These are phyloP conservation scores for Ptychadena robeensis DNA, from an alignment of 2,797 vertebrate species.

Conservation along the genomic window DNA sequence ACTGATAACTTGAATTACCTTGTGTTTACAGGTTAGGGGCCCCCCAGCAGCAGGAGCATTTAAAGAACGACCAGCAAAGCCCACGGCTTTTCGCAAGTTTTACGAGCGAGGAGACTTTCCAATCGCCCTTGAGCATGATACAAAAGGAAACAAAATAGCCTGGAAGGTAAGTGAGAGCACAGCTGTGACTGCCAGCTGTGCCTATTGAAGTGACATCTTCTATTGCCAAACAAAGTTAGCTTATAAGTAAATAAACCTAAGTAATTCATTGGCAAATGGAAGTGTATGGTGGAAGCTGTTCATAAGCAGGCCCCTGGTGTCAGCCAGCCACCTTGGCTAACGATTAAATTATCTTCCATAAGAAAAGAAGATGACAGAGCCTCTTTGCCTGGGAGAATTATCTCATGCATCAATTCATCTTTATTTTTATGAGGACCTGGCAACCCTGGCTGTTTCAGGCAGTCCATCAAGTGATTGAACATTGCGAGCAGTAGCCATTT, in stretches of 20 bases:
- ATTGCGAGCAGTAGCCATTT: constrained; percentile 72
- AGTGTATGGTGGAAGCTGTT: constrained; percentile 63
- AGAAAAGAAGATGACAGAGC: constrained; percentile 76
- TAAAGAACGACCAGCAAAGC: constrained; percentile 84
- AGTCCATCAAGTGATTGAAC: constrained; percentile 76
- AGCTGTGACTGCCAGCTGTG: constrained; percentile 68
- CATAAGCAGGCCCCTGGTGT: constrained; percentile 65
- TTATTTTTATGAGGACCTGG: constrained; percentile 78
- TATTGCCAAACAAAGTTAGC: constrained; percentile 69
- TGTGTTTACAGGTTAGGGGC: constrained; percentile 79
- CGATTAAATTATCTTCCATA: constrained; percentile 77
- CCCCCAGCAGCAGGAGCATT: constrained; percentile 87
- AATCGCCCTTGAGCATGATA: constrained; percentile 76
- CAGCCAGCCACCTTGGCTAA: constrained; percentile 74
- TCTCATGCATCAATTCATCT: constrained; percentile 75
- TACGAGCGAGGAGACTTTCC: constrained; percentile 92
- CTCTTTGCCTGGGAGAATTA: constrained; percentile 75
- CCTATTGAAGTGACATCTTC: constrained; percentile 67
- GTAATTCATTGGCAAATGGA: constrained; percentile 69
- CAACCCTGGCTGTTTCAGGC: constrained; percentile 72
- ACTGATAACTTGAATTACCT: constrained; percentile 32
- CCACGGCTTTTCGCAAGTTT: constrained; percentile 88
- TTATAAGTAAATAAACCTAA: constrained; percentile 71
- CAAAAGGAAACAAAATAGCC: constrained; percentile 78
- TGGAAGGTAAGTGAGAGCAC: constrained; percentile 80